A percentile compares a stretch with the other conserved stretches of the same genome.
Evolutionary conservation across 2,888 invertebrate genomes (phyloP).

Genomic region (Lordiphosa fenestrarum): DNA sequence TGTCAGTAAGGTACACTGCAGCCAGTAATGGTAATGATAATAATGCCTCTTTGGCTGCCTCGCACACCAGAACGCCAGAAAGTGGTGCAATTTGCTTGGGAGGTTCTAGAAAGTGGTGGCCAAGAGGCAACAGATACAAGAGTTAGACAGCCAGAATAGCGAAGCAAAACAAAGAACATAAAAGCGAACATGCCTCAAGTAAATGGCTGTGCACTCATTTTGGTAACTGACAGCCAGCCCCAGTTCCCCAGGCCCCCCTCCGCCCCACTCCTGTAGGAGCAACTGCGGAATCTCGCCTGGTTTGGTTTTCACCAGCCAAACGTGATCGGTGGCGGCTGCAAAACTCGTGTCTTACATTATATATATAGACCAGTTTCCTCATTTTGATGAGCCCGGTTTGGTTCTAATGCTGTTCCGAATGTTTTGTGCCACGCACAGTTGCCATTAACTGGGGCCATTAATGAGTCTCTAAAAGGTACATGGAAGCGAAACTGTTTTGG

Average conservation of each 20-base stretch:
- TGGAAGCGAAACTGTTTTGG: too few species aligned
- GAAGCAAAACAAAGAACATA: slow-evolving; percentile 19
- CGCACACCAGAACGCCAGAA: slow-evolving; percentile 53
- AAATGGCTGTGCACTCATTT: slow-evolving; percentile 74
- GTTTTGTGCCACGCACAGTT: slow-evolving; percentile 40
- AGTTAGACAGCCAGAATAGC: slow-evolving; percentile 5
- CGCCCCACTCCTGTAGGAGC: too few species aligned
- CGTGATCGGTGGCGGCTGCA: slow-evolving; percentile 34
- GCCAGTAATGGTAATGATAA: slow-evolving; percentile 66
- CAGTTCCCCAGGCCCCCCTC: too few species aligned
- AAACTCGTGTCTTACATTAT: slow-evolving; percentile 52
- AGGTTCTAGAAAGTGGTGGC: slow-evolving; percentile 68
- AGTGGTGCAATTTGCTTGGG: slow-evolving; percentile 69
- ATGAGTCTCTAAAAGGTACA: too few species aligned
- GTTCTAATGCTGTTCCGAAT: slow-evolving; percentile 42
- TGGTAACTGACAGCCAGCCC: slow-evolving; percentile 62
- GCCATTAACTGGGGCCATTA: slow-evolving; percentile 11
- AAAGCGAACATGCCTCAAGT: slow-evolving; percentile 61
- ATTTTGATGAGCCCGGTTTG: slow-evolving; percentile 38
- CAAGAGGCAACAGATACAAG: slow-evolving; percentile 55
- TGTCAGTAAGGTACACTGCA: slow-evolving; percentile 74
- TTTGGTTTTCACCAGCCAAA: slow-evolving; percentile 46
- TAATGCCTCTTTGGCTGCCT: slow-evolving; percentile 58
- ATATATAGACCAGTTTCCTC: slow-evolving; percentile 54
- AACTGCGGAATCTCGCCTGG: slow-evolving; percentile 19